A percentile compares a stretch with the other conserved stretches of the same genome.
phyloP scores from a whole-genome alignment of 2,797 vertebrate genomes.

The Amniataba percoides region DNA sequence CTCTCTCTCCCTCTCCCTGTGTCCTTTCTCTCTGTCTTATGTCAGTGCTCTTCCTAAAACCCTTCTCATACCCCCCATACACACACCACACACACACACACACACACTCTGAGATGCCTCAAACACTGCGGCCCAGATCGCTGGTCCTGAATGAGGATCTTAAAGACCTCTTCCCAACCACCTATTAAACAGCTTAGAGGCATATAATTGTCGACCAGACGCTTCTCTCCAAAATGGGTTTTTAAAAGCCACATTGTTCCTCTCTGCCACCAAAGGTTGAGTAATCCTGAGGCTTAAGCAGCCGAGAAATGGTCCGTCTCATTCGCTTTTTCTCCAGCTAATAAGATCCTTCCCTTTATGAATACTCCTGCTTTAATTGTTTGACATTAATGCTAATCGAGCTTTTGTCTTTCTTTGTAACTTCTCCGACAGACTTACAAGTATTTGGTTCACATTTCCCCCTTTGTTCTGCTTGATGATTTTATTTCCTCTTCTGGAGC shows the following conservation, averaged over 20 bases:
- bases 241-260: constrained; percentile 81
- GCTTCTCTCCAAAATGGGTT: constrained; percentile 72
- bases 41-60: constrained; percentile 64
- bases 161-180: constrained; percentile 76
- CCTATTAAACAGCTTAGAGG: constrained; percentile 82
- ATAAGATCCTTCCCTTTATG: constrained; percentile 78
- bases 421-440: constrained; percentile 49
- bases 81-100: constrained; percentile 41
- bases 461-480: background rate
- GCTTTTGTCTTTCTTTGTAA: constrained; percentile 71
- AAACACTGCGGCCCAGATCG: constrained; percentile 62
- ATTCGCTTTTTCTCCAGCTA: constrained; percentile 72
- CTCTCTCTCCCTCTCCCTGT: constrained; percentile 39
- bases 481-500: background rate
- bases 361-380: constrained; percentile 74
- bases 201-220: constrained; percentile 76
- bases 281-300: constrained; percentile 78
- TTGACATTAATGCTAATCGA: constrained; percentile 75
- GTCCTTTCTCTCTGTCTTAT: constrained; percentile 68
- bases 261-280: constrained; percentile 75
- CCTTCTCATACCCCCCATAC: constrained; percentile 55
- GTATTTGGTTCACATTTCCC: constrained; percentile 52
- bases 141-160: constrained; percentile 75
- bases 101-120: constrained; percentile 54
- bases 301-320: constrained; percentile 70